Evolutionary conservation across 2,113 vertebrate genomes (phyloP).

Genomic region (Catharus bicknelli): DNA sequence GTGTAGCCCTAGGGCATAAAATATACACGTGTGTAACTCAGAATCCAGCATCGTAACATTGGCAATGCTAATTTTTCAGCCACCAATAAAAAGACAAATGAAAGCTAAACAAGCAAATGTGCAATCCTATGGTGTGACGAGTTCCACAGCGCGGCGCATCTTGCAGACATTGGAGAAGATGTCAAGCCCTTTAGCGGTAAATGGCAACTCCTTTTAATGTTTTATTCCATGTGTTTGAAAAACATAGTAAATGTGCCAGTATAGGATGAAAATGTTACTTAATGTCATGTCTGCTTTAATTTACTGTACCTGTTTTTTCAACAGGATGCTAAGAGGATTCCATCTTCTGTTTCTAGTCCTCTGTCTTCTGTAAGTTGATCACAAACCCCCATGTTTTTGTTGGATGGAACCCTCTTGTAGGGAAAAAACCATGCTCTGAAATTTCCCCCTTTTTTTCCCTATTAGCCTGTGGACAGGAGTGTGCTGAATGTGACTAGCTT

Average conservation of each 20-base stretch:
- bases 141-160: slow-evolving; percentile 92
- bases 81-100: slow-evolving; percentile 90
- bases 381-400: neutral
- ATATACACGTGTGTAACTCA: fast-evolving
- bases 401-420: neutral
- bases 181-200: slow-evolving; percentile 95
- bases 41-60: neutral
- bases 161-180: slow-evolving; percentile 95
- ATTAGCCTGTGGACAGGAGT: slow-evolving; percentile 82
- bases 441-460: neutral
- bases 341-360: slow-evolving; percentile 79
- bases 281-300: neutral
- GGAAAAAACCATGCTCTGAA: neutral
- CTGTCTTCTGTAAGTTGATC: slow-evolving; percentile 83
- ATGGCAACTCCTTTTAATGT: neutral
- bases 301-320: slow-evolving; percentile 24
- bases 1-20: neutral
- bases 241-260: neutral
- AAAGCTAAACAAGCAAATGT: slow-evolving; percentile 88
- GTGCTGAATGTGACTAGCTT: slow-evolving; percentile 71
- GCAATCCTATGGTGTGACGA: slow-evolving; percentile 91
- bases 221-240: neutral
- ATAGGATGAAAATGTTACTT: neutral
- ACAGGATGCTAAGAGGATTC: slow-evolving; percentile 96
- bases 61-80: slow-evolving; percentile 70